A percentile compares a stretch with the other conserved stretches of the same genome.
These are phyloP conservation scores for Deilephila porcellus DNA, from an alignment of 2,888 invertebrate genomes.

Conservation along the genomic window DNA sequence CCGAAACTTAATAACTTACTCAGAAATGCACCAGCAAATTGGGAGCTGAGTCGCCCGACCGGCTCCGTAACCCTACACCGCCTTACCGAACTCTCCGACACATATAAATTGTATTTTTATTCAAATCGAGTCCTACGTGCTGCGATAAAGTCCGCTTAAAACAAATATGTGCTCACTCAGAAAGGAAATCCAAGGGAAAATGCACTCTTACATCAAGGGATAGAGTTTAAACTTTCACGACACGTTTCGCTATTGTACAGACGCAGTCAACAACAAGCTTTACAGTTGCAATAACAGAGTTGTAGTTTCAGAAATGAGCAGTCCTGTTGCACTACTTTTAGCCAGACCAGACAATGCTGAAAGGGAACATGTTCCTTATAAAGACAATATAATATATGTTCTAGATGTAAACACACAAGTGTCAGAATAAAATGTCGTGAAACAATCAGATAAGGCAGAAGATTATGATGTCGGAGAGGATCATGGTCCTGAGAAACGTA, in stretches of 20 bases:
- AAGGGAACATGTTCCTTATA: conserved; percentile 55
- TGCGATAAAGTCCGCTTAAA: conserved; percentile 79
- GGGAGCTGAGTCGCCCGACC: conserved; percentile 76
- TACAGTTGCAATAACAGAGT: conserved; percentile 74
- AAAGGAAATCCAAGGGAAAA: conserved; percentile 51
- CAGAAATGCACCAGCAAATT: conserved; percentile 83
- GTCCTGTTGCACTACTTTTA: conserved; percentile 63
- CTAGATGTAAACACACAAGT: conserved; percentile 56
- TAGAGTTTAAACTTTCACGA: conserved; percentile 54
- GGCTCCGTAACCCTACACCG: conserved; percentile 81
- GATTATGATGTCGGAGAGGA: conserved; percentile 61
- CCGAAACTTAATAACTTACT: conserved; percentile 85
- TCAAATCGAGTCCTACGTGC: conserved; percentile 82
- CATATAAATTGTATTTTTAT: conserved; percentile 85
- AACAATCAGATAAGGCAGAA: conserved; percentile 57
- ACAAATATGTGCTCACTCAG: conserved; percentile 73
- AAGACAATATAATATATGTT: conserved; percentile 62
- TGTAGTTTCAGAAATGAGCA: conserved; percentile 68
- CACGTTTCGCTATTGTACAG: conserved; percentile 41
- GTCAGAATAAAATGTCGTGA: conserved; percentile 55
- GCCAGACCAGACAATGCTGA: conserved; percentile 55
- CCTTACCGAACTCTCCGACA: conserved; percentile 77
- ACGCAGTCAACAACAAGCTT: conserved; percentile 68
- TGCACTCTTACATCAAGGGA: conserved; percentile 52
- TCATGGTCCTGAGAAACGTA: conserved; percentile 63